phyloP scores from a whole-genome alignment of 2,113 vertebrate species.

The Genyomyrus donnyi region DNA sequence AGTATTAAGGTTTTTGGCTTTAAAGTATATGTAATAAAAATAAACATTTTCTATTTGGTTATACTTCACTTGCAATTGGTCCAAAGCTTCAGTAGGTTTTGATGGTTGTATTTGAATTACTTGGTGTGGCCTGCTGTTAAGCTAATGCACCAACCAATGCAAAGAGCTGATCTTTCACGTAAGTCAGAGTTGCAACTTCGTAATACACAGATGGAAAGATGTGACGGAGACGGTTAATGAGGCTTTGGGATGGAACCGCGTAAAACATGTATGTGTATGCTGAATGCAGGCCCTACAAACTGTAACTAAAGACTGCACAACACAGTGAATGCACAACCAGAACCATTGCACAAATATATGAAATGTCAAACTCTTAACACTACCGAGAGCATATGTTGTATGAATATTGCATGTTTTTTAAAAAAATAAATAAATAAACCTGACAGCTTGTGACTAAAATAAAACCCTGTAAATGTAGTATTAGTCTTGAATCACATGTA shows the following conservation, averaged over 20 bases:
- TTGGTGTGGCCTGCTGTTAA: background rate
- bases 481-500: background rate
- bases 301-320: background rate
- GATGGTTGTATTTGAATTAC: background rate
- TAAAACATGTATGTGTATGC: background rate
- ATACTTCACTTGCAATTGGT: background rate
- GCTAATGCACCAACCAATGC: background rate
- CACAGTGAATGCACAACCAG: slow-evolving; percentile 2
- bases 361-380: background rate
- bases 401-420: slow-evolving; percentile 1
- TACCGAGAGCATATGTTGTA: background rate
- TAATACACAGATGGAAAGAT: background rate
- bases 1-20: background rate
- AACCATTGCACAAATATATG: slow-evolving; percentile 9
- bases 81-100: background rate
- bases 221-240: background rate
- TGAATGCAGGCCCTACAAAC: background rate
- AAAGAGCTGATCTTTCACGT: background rate
- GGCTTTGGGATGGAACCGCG: background rate
- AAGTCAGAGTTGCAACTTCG: background rate
- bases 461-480: background rate
- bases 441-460: slow-evolving; percentile 1
- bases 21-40: background rate
- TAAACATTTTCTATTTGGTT: slow-evolving; percentile 1
- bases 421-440: background rate